A percentile compares a stretch with the other conserved stretches of the same genome.
These are phyloP conservation scores for Lacanobia wlatinum DNA, from an alignment of 2,888 invertebrate genomes.

Conservation along the genomic window DNA sequence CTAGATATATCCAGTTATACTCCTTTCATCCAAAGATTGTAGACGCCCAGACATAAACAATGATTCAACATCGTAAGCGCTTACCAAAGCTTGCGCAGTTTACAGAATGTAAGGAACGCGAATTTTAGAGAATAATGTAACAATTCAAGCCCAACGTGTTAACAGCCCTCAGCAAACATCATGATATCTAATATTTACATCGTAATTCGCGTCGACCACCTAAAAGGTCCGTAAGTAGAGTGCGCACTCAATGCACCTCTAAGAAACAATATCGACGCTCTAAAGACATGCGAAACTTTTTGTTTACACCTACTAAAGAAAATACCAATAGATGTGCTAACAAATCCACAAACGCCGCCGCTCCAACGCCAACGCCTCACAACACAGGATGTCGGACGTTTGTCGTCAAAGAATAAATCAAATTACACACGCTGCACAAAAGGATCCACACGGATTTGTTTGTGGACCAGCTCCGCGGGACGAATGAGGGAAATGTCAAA, in stretches of 20 bases:
- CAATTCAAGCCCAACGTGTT: constrained; percentile 53
- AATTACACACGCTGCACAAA: constrained; percentile 88
- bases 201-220: constrained; percentile 70
- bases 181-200: constrained; percentile 74
- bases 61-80: constrained; percentile 62
- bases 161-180: constrained; percentile 58
- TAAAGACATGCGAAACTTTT: constrained; percentile 79
- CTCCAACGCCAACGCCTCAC: constrained; percentile 68
- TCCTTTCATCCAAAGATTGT: constrained; percentile 45
- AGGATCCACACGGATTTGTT: constrained; percentile 87
- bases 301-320: constrained; percentile 84
- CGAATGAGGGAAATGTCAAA: constrained; percentile 90
- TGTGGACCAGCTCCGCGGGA: constrained; percentile 85
- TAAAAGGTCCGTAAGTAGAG: constrained; percentile 71
- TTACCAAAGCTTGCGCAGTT: constrained; percentile 48
- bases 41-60: constrained; percentile 67
- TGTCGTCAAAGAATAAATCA: constrained; percentile 89
- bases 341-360: constrained; percentile 87
- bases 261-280: constrained; percentile 76
- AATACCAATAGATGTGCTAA: constrained; percentile 87
- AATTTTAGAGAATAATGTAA: constrained; percentile 56
- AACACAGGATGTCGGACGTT: constrained; percentile 86
- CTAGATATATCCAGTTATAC: constrained; percentile 22
- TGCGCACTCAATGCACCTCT: constrained; percentile 61
- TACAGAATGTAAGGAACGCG: constrained; percentile 50